phyloP scores from a whole-genome alignment of 2,888 invertebrate species.

The Tolmerus cingulatus region DNA sequence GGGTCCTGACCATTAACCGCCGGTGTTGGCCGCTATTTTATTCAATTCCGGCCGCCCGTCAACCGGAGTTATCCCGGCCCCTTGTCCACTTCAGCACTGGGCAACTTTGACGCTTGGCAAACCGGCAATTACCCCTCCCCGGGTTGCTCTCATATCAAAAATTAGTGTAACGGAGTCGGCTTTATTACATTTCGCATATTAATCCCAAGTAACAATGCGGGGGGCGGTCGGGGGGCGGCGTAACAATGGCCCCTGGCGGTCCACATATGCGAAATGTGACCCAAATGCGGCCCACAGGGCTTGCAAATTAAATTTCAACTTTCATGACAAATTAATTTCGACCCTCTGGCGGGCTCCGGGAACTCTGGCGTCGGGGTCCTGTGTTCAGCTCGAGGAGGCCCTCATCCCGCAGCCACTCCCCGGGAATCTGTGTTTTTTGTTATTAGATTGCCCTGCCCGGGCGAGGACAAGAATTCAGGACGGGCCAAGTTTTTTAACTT shows the following conservation, averaged over 20 bases:
- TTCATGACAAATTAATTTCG: conserved; percentile 28
- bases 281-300: not conserved
- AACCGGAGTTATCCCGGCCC: not conserved
- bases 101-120: not conserved
- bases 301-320: conserved; percentile 33
- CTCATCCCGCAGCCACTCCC: not conserved
- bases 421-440: not conserved
- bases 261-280: not conserved
- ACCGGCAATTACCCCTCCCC: not conserved
- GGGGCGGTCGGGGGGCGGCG: not conserved
- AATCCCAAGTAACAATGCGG: not conserved
- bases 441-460: not conserved
- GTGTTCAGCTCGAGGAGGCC: not conserved
- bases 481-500: not conserved
- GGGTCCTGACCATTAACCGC: not conserved
- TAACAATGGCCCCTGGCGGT: not conserved
- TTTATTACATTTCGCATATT: not conserved
- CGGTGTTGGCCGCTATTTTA: not conserved
- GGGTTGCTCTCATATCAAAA: not conserved
- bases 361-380: not conserved
- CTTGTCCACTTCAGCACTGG: not conserved
- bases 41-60: not conserved
- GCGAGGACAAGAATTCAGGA: not conserved
- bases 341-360: not conserved
- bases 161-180: not conserved